Evolutionary conservation across 2,888 invertebrate genomes (phyloP).

Genomic region (Agriopis aurantiaria): DNA sequence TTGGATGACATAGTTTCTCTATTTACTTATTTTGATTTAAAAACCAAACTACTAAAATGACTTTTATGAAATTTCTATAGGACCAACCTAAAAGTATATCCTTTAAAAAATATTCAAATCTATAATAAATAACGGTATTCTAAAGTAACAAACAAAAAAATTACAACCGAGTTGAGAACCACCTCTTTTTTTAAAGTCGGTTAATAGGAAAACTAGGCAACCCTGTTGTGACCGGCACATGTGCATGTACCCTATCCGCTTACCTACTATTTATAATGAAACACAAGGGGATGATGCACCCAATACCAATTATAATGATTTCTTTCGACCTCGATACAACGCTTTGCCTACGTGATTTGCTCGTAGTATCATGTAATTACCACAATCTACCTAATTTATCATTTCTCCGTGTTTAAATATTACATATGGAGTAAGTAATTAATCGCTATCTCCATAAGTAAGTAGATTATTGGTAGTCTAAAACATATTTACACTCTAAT

Average conservation of each 20-base stretch:
- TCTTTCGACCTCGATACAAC: constrained; percentile 37
- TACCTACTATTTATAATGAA: constrained; percentile 79
- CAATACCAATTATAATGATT: constrained; percentile 48
- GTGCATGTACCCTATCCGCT: constrained; percentile 76
- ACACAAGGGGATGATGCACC: constrained; percentile 53
- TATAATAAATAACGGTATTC: no score
- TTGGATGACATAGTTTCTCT: no score
- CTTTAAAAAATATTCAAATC: no score
- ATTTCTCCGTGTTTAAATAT: constrained; percentile 10
- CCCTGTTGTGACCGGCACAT: constrained; percentile 19
- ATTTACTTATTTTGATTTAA: no score
- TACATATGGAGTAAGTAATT: constrained; percentile 17
- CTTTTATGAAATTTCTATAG: no score
- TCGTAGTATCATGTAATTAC: constrained; percentile 21
- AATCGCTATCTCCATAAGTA: constrained; percentile 24
- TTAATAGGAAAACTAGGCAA: constrained; percentile 2
- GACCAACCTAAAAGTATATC: no score
- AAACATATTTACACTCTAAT: constrained; percentile 26
- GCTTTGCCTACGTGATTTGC: constrained; percentile 35
- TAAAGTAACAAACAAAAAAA: no score
- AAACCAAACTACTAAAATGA: no score
- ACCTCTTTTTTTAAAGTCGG: no score
- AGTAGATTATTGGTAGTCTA: constrained; percentile 27
- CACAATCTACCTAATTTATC: constrained; percentile 22
- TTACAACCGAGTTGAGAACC: no score